Base-by-base conservation (phyloP, 1,140 invertebrate genomes). In the Chionoecetes opilio region DNA sequence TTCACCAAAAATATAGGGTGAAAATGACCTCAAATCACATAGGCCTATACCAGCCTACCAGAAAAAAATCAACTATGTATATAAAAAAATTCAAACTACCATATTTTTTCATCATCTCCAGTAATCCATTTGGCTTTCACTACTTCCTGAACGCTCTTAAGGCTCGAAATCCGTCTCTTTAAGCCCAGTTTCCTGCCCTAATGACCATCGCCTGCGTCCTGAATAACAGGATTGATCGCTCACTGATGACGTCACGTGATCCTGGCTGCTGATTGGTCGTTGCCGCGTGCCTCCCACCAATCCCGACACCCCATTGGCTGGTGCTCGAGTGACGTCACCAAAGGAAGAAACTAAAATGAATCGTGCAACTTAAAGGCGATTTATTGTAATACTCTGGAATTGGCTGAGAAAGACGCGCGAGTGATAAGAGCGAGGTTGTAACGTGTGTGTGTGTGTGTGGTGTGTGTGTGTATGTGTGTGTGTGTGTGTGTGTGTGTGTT, bases 191-290 rank as follows among this genome's bases (percentile, higher is more conserved):
- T 75, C n/a, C 63, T n/a, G 5, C n/a, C 63, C 63, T 75, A 75
- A 75, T 75, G 63, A 75, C n/a, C 41, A 46, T 75, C 21, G 11
- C 63, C 63, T 75, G 21, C 63, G 1, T 26, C 63, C 63, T n/a
- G n/a, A 75, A 75, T 75, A 75, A 75, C 63, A 75, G 63, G 63
- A 75, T 75, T 75, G 63, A 75, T 75, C 63, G 63, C 63, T n/a
- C 63, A 63, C 11, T 75, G n/a, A 26, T 75, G 63, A 75, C 63
- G 63, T 75, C 63, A 75, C 63, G 63, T 75, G 63, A 75, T 75
- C n/a, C 63, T 75, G 21, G 21, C n/a, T 26, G 11, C 63, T 75
- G 21, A 75, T 75, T 75, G 63, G 63, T 75, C 9, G 11, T n/a
- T 26, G n/a, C 21, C 63, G n/a, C 63, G 63, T 75, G 63, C n/a